Percentiles rank a stretch among this genome's conserved stretches.
Conservation (phyloP, 2,797 vertebrate genomes). For the Sebastes oblongus region DNA sequence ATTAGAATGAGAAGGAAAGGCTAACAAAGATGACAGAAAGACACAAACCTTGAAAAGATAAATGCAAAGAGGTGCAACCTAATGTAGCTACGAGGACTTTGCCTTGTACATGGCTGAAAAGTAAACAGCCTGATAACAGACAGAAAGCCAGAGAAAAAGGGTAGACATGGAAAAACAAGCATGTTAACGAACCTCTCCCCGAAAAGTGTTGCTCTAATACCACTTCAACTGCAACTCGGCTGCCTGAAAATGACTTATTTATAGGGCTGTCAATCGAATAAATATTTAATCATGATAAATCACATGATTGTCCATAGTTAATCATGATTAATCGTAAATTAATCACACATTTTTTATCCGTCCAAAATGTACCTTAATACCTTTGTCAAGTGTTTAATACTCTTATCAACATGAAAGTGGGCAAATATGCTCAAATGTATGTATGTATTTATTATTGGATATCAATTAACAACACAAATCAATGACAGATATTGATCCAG, state of each 20-base stretch:
- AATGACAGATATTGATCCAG: too few relatives aligned
- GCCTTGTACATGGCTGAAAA: constrained; percentile 33
- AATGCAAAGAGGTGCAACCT: constrained; percentile 32
- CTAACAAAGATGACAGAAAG: not conserved
- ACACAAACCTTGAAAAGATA: constrained; percentile 3
- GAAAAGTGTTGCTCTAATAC: not conserved
- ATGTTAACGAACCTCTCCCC: not conserved
- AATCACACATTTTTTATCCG: too few relatives aligned
- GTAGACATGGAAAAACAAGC: constrained; percentile 4
- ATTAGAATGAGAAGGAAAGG: constrained; percentile 9
- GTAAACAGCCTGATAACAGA: constrained; percentile 29
- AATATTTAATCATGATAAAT: too few relatives aligned
- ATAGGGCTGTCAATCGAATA: too few relatives aligned
- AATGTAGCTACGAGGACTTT: constrained; percentile 26
- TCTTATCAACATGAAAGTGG: too few relatives aligned
- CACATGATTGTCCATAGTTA: too few relatives aligned
- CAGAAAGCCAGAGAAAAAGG: not conserved
- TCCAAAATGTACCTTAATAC: too few relatives aligned
- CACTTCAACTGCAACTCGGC: constrained; percentile 9
- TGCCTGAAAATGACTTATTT: constrained; percentile 1
- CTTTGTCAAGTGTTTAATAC: too few relatives aligned
- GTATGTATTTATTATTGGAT: too few relatives aligned
- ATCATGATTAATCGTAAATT: too few relatives aligned
- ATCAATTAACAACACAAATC: too few relatives aligned
- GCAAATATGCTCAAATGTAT: too few relatives aligned